A percentile compares a stretch with the other conserved stretches of the same genome.
phyloP scores from a whole-genome alignment of 2,888 invertebrate species.

The Heliconius erato region DNA sequence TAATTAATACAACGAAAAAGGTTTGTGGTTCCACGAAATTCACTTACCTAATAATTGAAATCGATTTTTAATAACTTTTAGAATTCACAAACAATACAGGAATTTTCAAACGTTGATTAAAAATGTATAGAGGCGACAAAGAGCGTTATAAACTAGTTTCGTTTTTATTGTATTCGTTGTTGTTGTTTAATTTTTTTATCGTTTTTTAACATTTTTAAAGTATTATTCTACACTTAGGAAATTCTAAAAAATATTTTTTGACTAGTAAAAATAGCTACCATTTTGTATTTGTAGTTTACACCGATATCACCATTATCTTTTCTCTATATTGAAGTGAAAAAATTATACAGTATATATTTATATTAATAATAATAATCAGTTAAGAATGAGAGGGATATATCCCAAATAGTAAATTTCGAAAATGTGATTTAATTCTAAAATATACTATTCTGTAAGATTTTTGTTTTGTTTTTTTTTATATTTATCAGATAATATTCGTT shows the following conservation, averaged over 20 bases:
- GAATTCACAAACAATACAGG: slow-evolving; percentile 42
- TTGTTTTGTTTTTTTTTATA: no score
- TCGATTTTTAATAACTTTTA: slow-evolving; percentile 48
- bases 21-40: slow-evolving; percentile 34
- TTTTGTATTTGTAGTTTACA: neutral
- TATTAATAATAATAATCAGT: neutral
- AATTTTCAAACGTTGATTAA: slow-evolving; percentile 45
- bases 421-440: neutral
- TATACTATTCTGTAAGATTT: no score
- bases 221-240: no score
- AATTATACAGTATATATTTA: no score
- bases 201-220: neutral
- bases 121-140: slow-evolving; percentile 40
- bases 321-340: neutral
- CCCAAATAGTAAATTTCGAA: neutral
- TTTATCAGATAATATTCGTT: neutral
- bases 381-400: neutral
- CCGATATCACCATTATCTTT: neutral
- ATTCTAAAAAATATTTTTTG: no score
- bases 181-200: neutral
- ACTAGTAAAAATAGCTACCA: no score
- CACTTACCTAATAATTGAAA: slow-evolving; percentile 31
- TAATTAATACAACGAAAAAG: slow-evolving; percentile 70
- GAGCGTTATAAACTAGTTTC: slow-evolving; percentile 28
- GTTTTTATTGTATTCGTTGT: slow-evolving; percentile 36